A percentile compares a stretch with the other conserved stretches of the same genome.
phyloP scores from a whole-genome alignment of 1,140 invertebrate species.

The Pygmarrhopalites habei region DNA sequence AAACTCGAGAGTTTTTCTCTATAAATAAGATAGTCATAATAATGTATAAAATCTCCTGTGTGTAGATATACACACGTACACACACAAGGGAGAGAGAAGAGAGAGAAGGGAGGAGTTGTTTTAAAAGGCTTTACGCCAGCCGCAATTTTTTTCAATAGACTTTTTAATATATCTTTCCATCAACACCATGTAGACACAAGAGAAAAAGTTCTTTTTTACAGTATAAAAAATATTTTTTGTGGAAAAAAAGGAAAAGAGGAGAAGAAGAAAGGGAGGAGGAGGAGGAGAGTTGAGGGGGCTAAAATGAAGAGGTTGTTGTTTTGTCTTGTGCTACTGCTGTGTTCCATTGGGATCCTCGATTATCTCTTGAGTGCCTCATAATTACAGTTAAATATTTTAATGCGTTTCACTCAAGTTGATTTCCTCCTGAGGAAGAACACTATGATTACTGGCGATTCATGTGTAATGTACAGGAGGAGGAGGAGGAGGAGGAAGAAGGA shows the following conservation, averaged over 20 bases:
- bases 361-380: slow-evolving; percentile 28
- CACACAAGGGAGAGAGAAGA: slow-evolving; percentile 2
- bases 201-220: no score
- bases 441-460: slow-evolving; percentile 5
- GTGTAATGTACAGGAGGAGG: no score
- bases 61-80: no score
- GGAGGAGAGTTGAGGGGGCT: neutral
- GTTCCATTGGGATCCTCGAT: slow-evolving; percentile 14
- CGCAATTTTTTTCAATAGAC: slow-evolving; percentile 11
- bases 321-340: neutral
- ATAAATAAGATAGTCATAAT: no score
- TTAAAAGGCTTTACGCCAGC: slow-evolving; percentile 10
- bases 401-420: slow-evolving; percentile 11
- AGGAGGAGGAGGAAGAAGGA: no score
- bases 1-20: no score
- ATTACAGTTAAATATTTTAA: slow-evolving; percentile 30
- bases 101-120: slow-evolving; percentile 4
- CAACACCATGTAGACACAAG: neutral
- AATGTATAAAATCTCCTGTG: no score
- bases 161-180: no score
- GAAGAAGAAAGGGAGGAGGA: neutral
- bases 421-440: slow-evolving; percentile 4
- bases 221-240: no score
- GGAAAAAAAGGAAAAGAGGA: neutral
- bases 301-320: slow-evolving; percentile 2